Evolutionary conservation across 2,797 vertebrate genomes (phyloP), one percentile per base, ranked within the genome.

Genomic region (Cirrhinus molitorella): DNA sequence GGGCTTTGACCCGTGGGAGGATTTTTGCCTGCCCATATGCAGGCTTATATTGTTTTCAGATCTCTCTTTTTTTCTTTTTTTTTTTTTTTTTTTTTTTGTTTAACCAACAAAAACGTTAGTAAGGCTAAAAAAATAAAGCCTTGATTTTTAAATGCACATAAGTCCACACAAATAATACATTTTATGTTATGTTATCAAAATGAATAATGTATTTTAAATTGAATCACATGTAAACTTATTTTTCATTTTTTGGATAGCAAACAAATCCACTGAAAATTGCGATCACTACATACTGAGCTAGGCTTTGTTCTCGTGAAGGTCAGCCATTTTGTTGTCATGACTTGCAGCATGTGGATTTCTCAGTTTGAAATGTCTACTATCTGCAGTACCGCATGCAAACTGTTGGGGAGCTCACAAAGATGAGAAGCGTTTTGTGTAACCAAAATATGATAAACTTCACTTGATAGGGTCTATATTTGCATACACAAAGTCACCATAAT

Each of bases 281-380:
- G 19, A 10, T 19, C 40, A 31, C 9, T 40, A 14, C 55, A 17
- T 25, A 43, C 10, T 43, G 7, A 43, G 40, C n/a, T n/a, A 80
- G 19, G 10, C 21, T 47, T 73, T 12, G 43, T 49, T 66, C 16
- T 70, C 12, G 40, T 57, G 40, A 37, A 43, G 67, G 65, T 85
- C 89, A 77, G 88, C 89, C 90, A 91, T 91, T 91, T 91, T 90
- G 88, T 87, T 86, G 51, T 74, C 63, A 66, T 76, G 68, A 71
- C 66, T 25, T 81, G 67, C 71, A 51, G 70, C 80, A 81, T 57
- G 57, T 49, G 47, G 45, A 59, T 9, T 72, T 76, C 57, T 76
- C 49, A 57, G 67, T 68, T 31, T 61, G 49, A 81, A 81, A 81
- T 81, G 79, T 81, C 68, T 72, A 80, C 79, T 63, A 78, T 4